These are phyloP conservation scores for Chymomyza fuscimana DNA, from an alignment of 2,888 invertebrate genomes.

Conservation along the genomic window DNA sequence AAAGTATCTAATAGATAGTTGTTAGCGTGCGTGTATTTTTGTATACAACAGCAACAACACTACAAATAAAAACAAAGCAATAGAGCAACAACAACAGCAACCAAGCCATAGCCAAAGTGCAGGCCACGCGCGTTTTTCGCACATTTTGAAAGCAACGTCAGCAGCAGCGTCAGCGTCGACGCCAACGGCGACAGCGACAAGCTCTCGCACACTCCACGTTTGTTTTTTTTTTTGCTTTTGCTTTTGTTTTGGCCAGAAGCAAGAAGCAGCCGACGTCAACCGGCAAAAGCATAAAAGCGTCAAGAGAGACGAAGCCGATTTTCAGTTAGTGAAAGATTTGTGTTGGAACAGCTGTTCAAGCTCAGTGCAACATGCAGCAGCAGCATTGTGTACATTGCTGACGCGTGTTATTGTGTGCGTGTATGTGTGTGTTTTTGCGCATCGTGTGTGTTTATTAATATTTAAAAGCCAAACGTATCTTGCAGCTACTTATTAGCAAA, in stretches of 20 bases:
- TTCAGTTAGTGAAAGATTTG: neutral
- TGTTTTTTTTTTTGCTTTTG: neutral
- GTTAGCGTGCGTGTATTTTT: slow-evolving; percentile 5
- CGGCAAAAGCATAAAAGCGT: neutral
- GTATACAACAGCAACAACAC: slow-evolving; percentile 53
- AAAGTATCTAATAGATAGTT: slow-evolving; percentile 9
- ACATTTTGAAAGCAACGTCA: slow-evolving; percentile 4
- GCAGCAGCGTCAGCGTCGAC: neutral
- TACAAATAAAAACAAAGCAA: slow-evolving; percentile 11
- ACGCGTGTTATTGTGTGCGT: neutral
- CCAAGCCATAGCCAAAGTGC: slow-evolving; percentile 23
- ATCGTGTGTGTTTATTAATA: neutral
- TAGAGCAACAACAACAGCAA: slow-evolving; percentile 19
- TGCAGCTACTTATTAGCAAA: neutral
- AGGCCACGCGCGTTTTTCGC: slow-evolving; percentile 10
- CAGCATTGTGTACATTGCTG: neutral
- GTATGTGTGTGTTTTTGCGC: neutral
- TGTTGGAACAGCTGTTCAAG: neutral
- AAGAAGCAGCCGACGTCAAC: neutral
- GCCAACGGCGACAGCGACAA: slow-evolving; percentile 5
- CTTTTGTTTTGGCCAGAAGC: slow-evolving; percentile 2
- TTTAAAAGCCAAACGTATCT: neutral
- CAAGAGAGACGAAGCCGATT: neutral
- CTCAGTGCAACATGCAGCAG: neutral
- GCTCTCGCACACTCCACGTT: neutral